These are phyloP conservation scores for Cliona cf. orientalis DNA, from an alignment of 37 sponge, comb jelly and placozoan species.

Conservation along the genomic window DNA sequence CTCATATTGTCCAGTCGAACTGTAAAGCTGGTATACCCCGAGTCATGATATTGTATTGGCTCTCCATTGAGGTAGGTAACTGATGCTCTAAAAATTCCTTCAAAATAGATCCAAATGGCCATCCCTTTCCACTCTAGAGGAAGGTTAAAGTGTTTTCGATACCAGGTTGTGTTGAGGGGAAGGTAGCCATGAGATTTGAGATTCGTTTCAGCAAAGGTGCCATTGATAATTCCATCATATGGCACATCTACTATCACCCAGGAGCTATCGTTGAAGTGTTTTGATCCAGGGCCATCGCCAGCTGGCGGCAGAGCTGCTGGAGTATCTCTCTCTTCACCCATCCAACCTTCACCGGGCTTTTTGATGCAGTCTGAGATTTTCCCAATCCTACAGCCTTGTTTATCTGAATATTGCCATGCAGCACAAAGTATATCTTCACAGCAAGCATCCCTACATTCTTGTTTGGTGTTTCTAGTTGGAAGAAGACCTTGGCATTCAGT, in stretches of 20 bases:
- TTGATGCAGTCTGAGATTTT: conserved; percentile 42
- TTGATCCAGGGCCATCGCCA: conserved; percentile 32
- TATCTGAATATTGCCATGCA: conserved; percentile 49
- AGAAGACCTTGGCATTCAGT: conserved; percentile 49
- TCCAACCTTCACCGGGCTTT: conserved; percentile 24
- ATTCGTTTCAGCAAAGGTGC: not conserved
- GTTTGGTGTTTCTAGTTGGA: not conserved
- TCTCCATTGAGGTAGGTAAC: conserved; percentile 46
- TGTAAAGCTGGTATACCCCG: conserved; percentile 60
- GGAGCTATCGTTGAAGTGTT: conserved; percentile 46
- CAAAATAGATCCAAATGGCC: conserved; percentile 62
- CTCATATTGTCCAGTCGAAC: conserved; percentile 59
- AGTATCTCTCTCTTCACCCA: conserved; percentile 34
- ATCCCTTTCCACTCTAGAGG: conserved; percentile 58
- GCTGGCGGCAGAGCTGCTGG: conserved; percentile 51
- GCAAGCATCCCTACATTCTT: conserved; percentile 42
- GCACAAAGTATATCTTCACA: conserved; percentile 54
- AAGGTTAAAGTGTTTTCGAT: conserved; percentile 62
- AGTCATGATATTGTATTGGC: conserved; percentile 44
- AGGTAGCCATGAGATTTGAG: conserved; percentile 35
- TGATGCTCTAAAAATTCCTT: conserved; percentile 48
- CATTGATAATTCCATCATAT: conserved; percentile 49
- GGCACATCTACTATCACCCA: conserved; percentile 68
- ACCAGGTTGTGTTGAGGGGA: conserved; percentile 52
- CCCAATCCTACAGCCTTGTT: conserved; percentile 62